A percentile compares a stretch with the other conserved stretches of the same genome.
These are phyloP conservation scores for Paedocypris sp. DNA, from an alignment of 2,113 vertebrate genomes.

Conservation along the genomic window DNA sequence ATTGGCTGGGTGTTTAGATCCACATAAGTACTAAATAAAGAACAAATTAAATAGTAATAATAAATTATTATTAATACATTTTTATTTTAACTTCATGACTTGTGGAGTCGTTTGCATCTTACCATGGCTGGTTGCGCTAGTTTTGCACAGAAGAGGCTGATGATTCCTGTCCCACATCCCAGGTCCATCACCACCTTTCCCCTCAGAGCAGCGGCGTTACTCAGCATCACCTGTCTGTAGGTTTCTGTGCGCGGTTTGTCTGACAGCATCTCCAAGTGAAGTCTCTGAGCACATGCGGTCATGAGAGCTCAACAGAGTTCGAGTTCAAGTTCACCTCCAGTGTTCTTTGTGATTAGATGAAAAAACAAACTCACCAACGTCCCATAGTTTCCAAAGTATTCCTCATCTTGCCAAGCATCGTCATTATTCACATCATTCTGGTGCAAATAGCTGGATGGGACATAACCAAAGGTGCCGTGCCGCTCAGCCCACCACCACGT, in stretches of 20 bases:
- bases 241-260: conserved; percentile 63
- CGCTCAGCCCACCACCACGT: conserved; percentile 73
- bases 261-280: conserved; percentile 70
- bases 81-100: no score
- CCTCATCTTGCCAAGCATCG: conserved; percentile 70
- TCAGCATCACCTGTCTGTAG: conserved; percentile 58
- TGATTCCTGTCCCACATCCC: conserved; percentile 69
- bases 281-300: conserved; percentile 46
- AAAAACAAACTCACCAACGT: conserved; percentile 49
- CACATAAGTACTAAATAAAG: no score
- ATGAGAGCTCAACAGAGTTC: not conserved
- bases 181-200: conserved; percentile 67
- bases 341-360: not conserved
- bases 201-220: conserved; percentile 53
- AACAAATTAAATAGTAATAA: no score
- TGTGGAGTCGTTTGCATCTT: no score
- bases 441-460: conserved; percentile 54
- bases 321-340: not conserved
- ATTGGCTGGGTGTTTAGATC: no score
- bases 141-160: conserved; percentile 69
- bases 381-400: conserved; percentile 68
- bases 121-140: conserved; percentile 59
- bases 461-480: conserved; percentile 52
- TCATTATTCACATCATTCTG: conserved; percentile 35
- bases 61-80: no score